Conservation (phyloP, 2,888 invertebrate genomes). For the Hedychridium roseum region DNA sequence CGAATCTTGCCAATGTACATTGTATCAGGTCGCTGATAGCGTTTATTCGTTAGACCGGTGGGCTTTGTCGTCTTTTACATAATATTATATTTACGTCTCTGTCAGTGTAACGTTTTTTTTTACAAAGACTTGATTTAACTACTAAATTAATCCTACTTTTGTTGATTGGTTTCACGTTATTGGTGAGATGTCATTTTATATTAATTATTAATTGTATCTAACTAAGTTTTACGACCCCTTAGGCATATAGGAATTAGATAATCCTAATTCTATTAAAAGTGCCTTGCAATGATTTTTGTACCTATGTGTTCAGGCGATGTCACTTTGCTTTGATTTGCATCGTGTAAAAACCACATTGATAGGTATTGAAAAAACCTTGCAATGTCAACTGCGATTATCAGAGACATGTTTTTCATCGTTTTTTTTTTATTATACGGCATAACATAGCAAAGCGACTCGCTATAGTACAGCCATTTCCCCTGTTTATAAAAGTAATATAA, state of each 20-base stretch:
- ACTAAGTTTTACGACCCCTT: conserved; percentile 54
- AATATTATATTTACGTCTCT: conserved; percentile 21
- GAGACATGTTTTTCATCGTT: too few relatives aligned
- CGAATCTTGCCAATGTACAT: too few relatives aligned
- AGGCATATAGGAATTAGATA: conserved; percentile 54
- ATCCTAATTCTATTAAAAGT: conserved; percentile 52
- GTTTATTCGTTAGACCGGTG: conserved; percentile 25
- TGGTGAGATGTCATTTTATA: conserved; percentile 55
- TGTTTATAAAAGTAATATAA: conserved; percentile 16
- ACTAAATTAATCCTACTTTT: conserved; percentile 46
- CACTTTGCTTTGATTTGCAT: conserved; percentile 1
- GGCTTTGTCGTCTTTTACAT: conserved; percentile 26
- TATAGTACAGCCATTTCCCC: conserved; percentile 15
- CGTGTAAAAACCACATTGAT: conserved; percentile 2
- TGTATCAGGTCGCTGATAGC: too few relatives aligned
- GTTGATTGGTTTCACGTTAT: conserved; percentile 51
- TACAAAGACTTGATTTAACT: conserved; percentile 43
- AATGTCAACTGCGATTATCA: too few relatives aligned
- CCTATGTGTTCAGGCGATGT: conserved; percentile 34
- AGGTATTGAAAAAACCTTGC: too few relatives aligned
- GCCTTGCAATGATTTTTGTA: conserved; percentile 56
- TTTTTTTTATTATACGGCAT: too few relatives aligned
- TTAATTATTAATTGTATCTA: conserved; percentile 54
- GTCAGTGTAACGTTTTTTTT: conserved; percentile 37
- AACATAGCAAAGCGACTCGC: conserved; percentile 17